Percentiles rank a stretch among this genome's conserved stretches.
Evolutionary conservation across 2,113 vertebrate genomes (phyloP).

Genomic region (Dromaius novaehollandiae): DNA sequence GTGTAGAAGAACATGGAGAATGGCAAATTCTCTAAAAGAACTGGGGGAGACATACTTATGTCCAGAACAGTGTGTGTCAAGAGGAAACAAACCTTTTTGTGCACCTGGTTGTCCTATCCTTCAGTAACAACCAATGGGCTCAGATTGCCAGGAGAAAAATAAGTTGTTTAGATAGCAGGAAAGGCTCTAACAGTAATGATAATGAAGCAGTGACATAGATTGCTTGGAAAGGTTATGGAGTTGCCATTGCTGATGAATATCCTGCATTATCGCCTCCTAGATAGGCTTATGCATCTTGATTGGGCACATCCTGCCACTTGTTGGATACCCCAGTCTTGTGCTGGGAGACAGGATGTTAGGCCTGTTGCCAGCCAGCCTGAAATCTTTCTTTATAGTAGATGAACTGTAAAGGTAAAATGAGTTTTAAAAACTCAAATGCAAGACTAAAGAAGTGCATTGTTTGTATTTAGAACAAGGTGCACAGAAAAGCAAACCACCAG

Average conservation of each 20-base stretch:
- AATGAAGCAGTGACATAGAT: not conserved
- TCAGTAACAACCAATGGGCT: not conserved
- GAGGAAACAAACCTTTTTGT: not conserved
- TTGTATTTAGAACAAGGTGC: not conserved
- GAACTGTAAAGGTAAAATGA: not conserved
- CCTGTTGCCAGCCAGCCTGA: not conserved
- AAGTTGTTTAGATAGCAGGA: not conserved
- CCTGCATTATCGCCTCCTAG: not conserved
- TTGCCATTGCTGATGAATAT: not conserved
- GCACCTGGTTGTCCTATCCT: not conserved
- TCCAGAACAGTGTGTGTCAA: not conserved
- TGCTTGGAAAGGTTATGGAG: not conserved
- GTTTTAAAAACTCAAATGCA: not conserved
- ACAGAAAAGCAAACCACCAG: not conserved
- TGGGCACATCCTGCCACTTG: not conserved
- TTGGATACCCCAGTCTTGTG: not conserved
- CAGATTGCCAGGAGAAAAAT: not conserved
- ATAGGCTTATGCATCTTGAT: not conserved
- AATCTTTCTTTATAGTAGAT: not conserved
- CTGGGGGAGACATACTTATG: not conserved
- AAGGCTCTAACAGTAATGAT: not conserved
- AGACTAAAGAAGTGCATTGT: not conserved
- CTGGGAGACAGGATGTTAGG: not conserved
- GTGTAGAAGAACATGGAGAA: not conserved
- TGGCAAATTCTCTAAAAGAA: not conserved